Evolutionary conservation across 2,797 vertebrate species (phyloP).

Genomic region (Eulemur albifrons): DNA sequence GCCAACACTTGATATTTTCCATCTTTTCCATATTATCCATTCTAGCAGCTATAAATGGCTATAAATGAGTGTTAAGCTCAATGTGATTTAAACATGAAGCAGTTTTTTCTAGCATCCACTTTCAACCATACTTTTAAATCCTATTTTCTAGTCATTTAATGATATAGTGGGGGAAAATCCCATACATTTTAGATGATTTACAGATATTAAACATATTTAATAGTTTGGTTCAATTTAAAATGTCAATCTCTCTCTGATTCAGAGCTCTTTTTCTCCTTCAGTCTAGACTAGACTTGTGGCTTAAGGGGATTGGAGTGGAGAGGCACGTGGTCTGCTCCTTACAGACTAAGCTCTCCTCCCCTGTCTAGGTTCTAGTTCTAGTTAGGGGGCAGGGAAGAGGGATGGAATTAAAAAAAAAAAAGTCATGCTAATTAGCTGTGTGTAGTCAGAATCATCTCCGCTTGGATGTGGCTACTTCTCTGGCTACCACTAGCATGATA

Average conservation of each 20-base stretch:
- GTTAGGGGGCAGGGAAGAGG: not conserved
- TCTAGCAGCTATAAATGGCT: not conserved
- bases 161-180: not conserved
- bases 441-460: not conserved
- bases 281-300: not conserved
- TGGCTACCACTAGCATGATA: not conserved
- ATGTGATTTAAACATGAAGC: not conserved
- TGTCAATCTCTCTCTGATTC: not conserved
- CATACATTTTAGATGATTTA: not conserved
- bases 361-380: not conserved
- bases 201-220: not conserved
- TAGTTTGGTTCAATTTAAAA: constrained; percentile 12
- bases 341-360: not conserved
- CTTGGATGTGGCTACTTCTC: not conserved
- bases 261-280: not conserved
- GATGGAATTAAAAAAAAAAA: not conserved
- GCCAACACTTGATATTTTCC: constrained; percentile 25
- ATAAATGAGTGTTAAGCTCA: not conserved
- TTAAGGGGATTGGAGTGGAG: not conserved
- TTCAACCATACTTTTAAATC: not conserved
- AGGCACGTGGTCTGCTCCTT: not conserved
- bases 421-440: not conserved
- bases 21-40: not conserved
- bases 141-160: constrained; percentile 25
- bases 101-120: not conserved